Evolutionary conservation across 1,140 invertebrate species (phyloP).

Genomic region (Paracyclopina nana): DNA sequence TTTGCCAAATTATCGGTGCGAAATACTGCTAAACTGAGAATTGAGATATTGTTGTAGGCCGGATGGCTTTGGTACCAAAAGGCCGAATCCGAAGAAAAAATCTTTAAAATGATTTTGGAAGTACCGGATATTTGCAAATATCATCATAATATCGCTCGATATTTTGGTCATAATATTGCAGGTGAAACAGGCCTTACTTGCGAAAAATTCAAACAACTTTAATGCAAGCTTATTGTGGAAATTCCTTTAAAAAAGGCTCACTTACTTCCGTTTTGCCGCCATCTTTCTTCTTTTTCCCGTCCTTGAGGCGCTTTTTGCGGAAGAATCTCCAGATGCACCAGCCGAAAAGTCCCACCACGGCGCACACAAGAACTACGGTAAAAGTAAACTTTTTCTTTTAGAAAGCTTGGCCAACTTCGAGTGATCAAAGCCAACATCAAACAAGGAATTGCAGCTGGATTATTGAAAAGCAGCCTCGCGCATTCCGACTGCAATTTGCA

Average conservation of each 20-base stretch:
- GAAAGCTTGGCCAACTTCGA: not conserved
- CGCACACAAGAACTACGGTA: not conserved
- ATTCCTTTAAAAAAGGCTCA: not conserved
- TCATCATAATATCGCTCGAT: too few relatives aligned
- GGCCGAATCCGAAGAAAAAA: too few relatives aligned
- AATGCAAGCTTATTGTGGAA: not conserved
- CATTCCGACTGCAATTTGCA: not conserved
- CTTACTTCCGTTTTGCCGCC: not conserved
- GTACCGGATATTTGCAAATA: too few relatives aligned
- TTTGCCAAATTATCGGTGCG: too few relatives aligned
- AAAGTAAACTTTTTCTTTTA: not conserved
- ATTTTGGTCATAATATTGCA: too few relatives aligned
- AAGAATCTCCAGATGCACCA: constrained; percentile 15
- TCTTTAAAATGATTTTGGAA: too few relatives aligned
- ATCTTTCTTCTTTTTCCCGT: constrained; percentile 15
- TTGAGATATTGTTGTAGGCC: too few relatives aligned
- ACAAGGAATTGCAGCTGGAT: not conserved
- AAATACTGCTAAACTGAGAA: too few relatives aligned
- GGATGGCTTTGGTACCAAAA: too few relatives aligned
- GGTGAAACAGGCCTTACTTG: too few relatives aligned
- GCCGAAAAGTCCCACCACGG: not conserved
- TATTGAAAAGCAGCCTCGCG: not conserved
- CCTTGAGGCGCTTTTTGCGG: constrained; percentile 12
- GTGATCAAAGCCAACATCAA: not conserved
- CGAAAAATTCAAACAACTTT: too few relatives aligned